These are phyloP conservation scores for Piaya cayana DNA, from an alignment of 2,113 vertebrate species.

Conservation along the genomic window DNA sequence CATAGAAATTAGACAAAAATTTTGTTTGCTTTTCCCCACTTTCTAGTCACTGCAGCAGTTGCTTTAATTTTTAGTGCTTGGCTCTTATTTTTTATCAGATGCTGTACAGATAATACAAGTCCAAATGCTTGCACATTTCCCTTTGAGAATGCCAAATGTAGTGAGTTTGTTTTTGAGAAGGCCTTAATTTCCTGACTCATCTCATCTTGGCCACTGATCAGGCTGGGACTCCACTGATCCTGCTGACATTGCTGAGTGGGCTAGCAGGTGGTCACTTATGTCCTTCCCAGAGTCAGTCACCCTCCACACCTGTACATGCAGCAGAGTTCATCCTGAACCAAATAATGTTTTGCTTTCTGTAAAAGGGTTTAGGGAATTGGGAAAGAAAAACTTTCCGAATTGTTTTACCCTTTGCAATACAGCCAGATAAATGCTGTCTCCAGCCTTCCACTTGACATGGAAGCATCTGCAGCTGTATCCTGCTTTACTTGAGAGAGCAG, in stretches of 20 bases:
- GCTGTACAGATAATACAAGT: neutral
- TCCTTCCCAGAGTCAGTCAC: neutral
- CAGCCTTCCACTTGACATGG: neutral
- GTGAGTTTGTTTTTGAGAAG: neutral
- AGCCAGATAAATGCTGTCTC: neutral
- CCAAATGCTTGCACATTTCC: neutral
- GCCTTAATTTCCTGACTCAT: neutral
- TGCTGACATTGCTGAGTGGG: accelerated
- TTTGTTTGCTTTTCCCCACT: neutral
- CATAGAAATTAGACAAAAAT: neutral
- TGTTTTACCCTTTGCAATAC: neutral
- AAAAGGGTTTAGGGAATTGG: neutral
- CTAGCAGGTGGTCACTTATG: accelerated
- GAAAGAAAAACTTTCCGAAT: neutral
- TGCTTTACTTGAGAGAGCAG: neutral
- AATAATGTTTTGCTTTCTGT: neutral
- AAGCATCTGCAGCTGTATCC: neutral
- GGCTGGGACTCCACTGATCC: neutral
- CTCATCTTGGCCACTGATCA: neutral
- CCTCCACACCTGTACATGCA: accelerated
- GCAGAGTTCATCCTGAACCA: neutral
- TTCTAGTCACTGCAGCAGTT: neutral
- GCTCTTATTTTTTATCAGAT: neutral
- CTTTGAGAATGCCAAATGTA: neutral
- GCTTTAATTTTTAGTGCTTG: neutral